These are phyloP conservation scores for Marronus borbonicus DNA, from an alignment of 2,888 invertebrate genomes.

Conservation along the genomic window DNA sequence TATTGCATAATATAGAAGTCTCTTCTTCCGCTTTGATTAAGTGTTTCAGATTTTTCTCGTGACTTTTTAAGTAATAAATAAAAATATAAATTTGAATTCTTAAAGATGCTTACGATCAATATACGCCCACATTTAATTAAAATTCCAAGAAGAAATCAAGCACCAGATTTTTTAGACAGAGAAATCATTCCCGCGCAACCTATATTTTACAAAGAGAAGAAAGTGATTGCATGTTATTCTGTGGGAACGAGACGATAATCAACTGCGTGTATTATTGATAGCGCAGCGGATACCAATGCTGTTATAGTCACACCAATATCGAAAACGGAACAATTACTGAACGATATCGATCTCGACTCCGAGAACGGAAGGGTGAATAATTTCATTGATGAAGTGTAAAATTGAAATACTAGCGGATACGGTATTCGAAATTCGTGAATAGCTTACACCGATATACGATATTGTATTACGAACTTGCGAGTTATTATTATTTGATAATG, in stretches of 20 bases:
- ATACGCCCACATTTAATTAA: too few relatives aligned
- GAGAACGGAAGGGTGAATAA: slow-evolving; percentile 30
- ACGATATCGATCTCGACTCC: slow-evolving; percentile 27
- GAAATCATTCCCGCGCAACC: too few relatives aligned
- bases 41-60: too few relatives aligned
- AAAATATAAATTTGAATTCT: too few relatives aligned
- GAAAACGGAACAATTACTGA: slow-evolving; percentile 34
- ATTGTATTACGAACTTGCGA: too few relatives aligned
- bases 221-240: slow-evolving; percentile 14
- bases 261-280: slow-evolving; percentile 31
- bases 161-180: not conserved
- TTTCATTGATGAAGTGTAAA: slow-evolving; percentile 24
- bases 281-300: slow-evolving; percentile 20
- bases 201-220: not conserved
- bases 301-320: slow-evolving; percentile 37
- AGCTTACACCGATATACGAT: too few relatives aligned
- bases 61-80: too few relatives aligned
- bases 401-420: slow-evolving; percentile 2
- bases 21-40: too few relatives aligned
- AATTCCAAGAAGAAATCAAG: not conserved
- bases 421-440: too few relatives aligned
- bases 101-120: too few relatives aligned
- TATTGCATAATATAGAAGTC: too few relatives aligned
- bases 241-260: not conserved
- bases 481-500: too few relatives aligned